These are phyloP conservation scores for Scaptomyza polygonia DNA, from an alignment of 2,888 invertebrate genomes.

Conservation along the genomic window DNA sequence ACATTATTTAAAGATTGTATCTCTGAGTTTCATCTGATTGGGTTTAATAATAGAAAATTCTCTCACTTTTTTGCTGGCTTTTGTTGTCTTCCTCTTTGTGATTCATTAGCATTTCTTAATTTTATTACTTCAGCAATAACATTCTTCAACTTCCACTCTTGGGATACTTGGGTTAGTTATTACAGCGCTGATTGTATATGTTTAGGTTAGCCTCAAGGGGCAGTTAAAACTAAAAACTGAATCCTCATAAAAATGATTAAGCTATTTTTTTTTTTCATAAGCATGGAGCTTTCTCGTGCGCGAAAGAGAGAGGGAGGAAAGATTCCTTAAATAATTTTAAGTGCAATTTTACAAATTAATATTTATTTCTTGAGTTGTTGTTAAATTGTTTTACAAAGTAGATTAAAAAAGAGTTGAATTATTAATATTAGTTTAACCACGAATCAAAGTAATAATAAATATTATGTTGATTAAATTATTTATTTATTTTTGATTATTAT, in stretches of 20 bases:
- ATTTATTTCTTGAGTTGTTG: no score
- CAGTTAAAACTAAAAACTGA: neutral
- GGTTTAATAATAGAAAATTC: conserved; percentile 6
- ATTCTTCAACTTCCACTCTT: neutral
- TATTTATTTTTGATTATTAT: no score
- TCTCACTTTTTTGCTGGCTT: neutral
- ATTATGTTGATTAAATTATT: no score
- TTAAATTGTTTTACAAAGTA: no score
- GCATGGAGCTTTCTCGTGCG: neutral
- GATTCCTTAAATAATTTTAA: no score
- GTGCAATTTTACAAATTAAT: no score
- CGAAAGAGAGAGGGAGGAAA: no score
- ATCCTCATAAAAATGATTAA: neutral
- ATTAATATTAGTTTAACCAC: no score
- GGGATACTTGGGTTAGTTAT: neutral
- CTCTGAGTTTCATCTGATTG: neutral
- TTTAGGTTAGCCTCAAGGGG: neutral
- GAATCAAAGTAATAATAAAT: no score
- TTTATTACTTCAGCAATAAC: conserved; percentile 26
- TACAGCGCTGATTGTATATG: neutral
- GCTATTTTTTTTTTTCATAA: neutral
- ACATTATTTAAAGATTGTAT: neutral
- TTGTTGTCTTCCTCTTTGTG: neutral
- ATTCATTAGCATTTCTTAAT: conserved; percentile 35
- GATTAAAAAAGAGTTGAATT: no score